phyloP scores from a whole-genome alignment of 2,888 invertebrate species.

The Drosophila affinis region DNA sequence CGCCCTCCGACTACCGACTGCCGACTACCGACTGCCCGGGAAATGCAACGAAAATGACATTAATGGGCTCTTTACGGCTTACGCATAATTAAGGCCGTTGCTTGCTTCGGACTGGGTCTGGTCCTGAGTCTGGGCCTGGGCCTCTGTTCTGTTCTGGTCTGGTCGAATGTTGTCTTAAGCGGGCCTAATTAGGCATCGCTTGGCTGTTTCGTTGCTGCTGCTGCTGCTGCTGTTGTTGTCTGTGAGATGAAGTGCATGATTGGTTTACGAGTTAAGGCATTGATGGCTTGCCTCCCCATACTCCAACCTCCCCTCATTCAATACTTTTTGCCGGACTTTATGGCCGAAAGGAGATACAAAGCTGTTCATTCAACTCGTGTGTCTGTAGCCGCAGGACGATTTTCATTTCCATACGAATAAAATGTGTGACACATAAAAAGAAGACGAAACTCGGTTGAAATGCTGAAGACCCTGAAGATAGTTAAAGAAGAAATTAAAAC shows the following conservation, averaged over 20 bases:
- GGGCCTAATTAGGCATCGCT: constrained; percentile 62
- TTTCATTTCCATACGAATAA: constrained; percentile 48
- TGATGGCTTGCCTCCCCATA: constrained; percentile 2
- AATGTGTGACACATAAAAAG: constrained; percentile 29
- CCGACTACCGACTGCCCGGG: constrained; percentile 27
- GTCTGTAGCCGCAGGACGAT: constrained; percentile 34
- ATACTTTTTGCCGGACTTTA: not conserved
- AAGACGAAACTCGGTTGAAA: not conserved
- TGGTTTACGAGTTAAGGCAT: constrained; percentile 53
- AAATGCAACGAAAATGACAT: constrained; percentile 61
- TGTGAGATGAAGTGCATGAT: constrained; percentile 60
- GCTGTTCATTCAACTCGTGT: constrained; percentile 17
- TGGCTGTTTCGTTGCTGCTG: constrained; percentile 27
- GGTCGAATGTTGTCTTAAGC: constrained; percentile 70
- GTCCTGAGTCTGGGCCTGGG: constrained; percentile 9
- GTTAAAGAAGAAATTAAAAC: no score
- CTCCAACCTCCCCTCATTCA: not conserved
- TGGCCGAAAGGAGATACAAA: not conserved
- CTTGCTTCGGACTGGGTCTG: constrained; percentile 17
- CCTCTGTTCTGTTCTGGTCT: constrained; percentile 27
- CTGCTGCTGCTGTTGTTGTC: constrained; percentile 37
- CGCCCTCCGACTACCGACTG: constrained; percentile 13
- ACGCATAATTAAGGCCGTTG: constrained; percentile 75
- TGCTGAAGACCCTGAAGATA: no score
- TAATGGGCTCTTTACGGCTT: constrained; percentile 64